phyloP scores from a whole-genome alignment of 2,113 vertebrate genomes.

The Dendropsophus ebraccatus region DNA sequence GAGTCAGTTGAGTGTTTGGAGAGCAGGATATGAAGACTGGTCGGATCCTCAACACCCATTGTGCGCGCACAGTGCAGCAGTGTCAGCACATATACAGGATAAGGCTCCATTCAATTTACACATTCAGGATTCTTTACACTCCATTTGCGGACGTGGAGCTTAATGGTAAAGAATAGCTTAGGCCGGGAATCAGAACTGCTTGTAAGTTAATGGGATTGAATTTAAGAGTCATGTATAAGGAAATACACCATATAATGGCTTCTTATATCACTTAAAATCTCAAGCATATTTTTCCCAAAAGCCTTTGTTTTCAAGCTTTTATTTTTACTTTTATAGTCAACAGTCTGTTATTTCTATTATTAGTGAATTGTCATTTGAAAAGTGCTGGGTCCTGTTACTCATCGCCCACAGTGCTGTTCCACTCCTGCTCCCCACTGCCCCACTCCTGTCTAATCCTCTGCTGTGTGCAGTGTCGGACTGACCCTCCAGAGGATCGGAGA shows the following conservation, averaged over 20 bases:
- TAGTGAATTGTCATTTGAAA: no score
- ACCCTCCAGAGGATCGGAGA: no score
- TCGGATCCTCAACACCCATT: constrained; percentile 1
- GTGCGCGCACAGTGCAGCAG: constrained; percentile 10
- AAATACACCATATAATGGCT: not conserved
- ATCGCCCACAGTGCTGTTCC: no score
- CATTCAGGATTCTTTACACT: not conserved
- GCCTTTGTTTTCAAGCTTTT: no score
- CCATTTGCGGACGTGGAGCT: not conserved
- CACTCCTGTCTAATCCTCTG: no score
- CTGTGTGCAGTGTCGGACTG: no score
- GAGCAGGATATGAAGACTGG: constrained; percentile 20
- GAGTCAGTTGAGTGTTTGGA: constrained; percentile 9
- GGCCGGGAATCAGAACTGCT: not conserved
- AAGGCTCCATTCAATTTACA: constrained; percentile 22
- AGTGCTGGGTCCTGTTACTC: no score
- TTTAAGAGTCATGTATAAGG: not conserved
- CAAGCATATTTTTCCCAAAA: no score
- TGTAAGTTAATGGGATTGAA: not conserved
- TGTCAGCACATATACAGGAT: not conserved
- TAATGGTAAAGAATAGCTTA: not conserved
- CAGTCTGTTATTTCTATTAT: no score
- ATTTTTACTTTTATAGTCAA: no score
- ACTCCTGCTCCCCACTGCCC: no score
- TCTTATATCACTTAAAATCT: not conserved